Conservation (phyloP, 2,888 invertebrate genomes). For the Ptychoptera contaminata region DNA sequence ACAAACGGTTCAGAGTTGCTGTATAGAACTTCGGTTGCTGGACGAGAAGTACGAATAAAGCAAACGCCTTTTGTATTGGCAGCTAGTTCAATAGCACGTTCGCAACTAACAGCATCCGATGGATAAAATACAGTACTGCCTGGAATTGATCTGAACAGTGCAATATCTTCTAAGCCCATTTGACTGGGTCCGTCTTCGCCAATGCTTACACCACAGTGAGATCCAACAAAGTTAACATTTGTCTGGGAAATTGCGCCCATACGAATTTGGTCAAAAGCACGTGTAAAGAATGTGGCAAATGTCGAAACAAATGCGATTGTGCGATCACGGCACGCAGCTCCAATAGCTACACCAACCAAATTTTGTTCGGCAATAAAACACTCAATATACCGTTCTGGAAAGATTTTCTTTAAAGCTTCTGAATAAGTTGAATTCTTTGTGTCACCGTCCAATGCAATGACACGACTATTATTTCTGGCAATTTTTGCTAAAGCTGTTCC, state of each 20-base stretch:
- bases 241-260: conserved; percentile 99
- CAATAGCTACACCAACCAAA: conserved; percentile 89
- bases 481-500: conserved; percentile 88
- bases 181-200: conserved; percentile 98
- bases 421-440: conserved; percentile 98
- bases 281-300: conserved; percentile 93
- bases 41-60: conserved; percentile 91
- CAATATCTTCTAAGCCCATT: conserved; percentile 98
- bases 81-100: conserved; percentile 88
- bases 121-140: conserved; percentile 66
- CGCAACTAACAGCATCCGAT: conserved; percentile 85
- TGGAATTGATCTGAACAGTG: conserved; percentile 86
- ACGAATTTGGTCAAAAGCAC: conserved; percentile 96
- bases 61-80: conserved; percentile 91
- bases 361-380: conserved; percentile 99
- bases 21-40: conserved; percentile 80
- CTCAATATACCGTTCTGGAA: conserved; percentile 68
- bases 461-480: conserved; percentile 52
- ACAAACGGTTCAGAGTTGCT: conserved; percentile 65
- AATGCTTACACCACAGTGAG: conserved; percentile 96
- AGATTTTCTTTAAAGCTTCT: conserved; percentile 71
- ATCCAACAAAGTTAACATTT: conserved; percentile 91
- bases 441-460: conserved; percentile 92
- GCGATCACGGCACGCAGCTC: conserved; percentile 82
- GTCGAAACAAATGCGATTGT: conserved; percentile 91